Base-by-base conservation (phyloP, 1,140 invertebrate genomes). In the Centruroides vittatus region DNA sequence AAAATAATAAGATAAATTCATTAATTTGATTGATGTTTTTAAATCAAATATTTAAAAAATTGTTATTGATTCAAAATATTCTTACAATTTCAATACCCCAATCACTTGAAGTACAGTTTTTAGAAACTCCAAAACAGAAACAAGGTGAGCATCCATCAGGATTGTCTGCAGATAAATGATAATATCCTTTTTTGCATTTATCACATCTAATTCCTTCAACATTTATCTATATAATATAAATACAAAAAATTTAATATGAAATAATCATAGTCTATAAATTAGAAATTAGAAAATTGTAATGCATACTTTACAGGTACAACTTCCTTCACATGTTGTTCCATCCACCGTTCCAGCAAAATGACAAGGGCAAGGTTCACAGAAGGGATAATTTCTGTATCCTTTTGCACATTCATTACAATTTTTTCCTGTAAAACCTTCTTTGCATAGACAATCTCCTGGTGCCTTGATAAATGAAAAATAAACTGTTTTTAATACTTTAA, bases 61-160 rank as follows among this genome's bases (percentile, higher is more conserved):
- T 5, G 8, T 41, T 41, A 41, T 41, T 41, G 8, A 41, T 6
- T 50, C 13, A 62, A 53, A 60, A 60, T 12, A 54, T 13, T 52
- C 60, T 59, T 61, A 68, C 68, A 61, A 64, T 58, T 66, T 63
- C 68, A 46, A 56, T 69, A 55, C 64, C 67, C 64, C 62, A 75
- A 63, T 74, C 77, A 50, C 69, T 68, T 50, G 81, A 78, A 58
- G 77, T 74, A 69, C 95, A 98, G 23, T 78, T 73, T 34, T 78
- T 75, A 3, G 84, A 85, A 5, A 92, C 79, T 41, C 89, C 92
- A 35, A 93, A 97, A 74, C 95, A 99, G 76, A 88, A 95, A 74
- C 95, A 98, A 9, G 81, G 73, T 1, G 82, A 75, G 71, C 96
- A 99, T 4, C 95, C 95, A 13, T 85, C 79, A 0, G 82, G 76